These are phyloP conservation scores for Spodoptera littoralis DNA, from an alignment of 2,888 invertebrate species.

Conservation along the genomic window DNA sequence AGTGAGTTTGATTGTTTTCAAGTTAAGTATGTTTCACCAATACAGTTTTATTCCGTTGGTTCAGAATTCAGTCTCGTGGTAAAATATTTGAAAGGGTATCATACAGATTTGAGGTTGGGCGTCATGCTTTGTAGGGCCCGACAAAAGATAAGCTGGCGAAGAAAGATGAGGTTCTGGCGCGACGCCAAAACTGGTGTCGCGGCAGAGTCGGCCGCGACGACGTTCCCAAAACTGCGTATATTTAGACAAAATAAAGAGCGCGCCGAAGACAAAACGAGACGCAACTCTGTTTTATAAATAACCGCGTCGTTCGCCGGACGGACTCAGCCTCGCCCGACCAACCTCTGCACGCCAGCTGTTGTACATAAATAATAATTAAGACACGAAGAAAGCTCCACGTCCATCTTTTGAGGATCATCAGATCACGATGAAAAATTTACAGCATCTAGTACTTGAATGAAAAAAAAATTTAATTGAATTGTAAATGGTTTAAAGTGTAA, in stretches of 20 bases:
- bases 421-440: slow-evolving; percentile 27
- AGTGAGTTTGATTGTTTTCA: background rate
- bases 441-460: slow-evolving; percentile 1
- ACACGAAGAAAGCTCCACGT: slow-evolving; percentile 82
- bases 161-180: slow-evolving; percentile 81
- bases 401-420: slow-evolving; percentile 64
- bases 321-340: slow-evolving; percentile 81
- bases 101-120: slow-evolving; percentile 9
- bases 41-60: slow-evolving; percentile 3
- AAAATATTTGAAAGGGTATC: slow-evolving; percentile 14
- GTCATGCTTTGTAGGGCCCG: slow-evolving; percentile 61
- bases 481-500: slow-evolving; percentile 57
- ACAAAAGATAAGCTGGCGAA: slow-evolving; percentile 79
- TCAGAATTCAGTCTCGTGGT: slow-evolving; percentile 4
- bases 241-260: slow-evolving; percentile 89
- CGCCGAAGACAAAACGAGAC: slow-evolving; percentile 89
- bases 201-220: slow-evolving; percentile 82
- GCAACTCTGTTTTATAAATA: slow-evolving; percentile 89
- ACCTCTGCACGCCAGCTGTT: slow-evolving; percentile 87
- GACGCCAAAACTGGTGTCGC: slow-evolving; percentile 83
- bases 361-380: slow-evolving; percentile 88
- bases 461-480: slow-evolving; percentile 13
- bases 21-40: background rate
- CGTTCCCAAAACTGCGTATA: slow-evolving; percentile 89
- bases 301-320: slow-evolving; percentile 87